phyloP scores from a whole-genome alignment of 1,140 invertebrate species.

The Achatina immaculata region DNA sequence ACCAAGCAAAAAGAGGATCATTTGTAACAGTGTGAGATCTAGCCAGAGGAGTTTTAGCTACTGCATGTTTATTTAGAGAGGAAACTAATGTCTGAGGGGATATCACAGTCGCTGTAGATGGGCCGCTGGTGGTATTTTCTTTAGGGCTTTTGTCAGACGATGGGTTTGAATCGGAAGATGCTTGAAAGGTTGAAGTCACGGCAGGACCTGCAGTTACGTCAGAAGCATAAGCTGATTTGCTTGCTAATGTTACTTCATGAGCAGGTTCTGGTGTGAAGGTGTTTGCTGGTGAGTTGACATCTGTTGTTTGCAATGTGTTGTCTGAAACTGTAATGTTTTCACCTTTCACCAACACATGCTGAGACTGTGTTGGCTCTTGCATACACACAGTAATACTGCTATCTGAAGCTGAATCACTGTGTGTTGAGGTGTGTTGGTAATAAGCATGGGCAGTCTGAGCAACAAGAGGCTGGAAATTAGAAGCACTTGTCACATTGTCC shows the following conservation, averaged over 20 bases:
- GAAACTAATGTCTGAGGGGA: background rate
- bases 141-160: background rate
- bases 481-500: background rate
- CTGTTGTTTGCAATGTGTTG: background rate
- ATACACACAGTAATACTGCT: too few relatives aligned
- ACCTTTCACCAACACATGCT: background rate
- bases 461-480: background rate
- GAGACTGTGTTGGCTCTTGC: background rate
- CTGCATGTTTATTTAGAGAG: background rate
- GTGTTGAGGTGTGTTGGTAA: background rate
- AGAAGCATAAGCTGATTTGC: background rate
- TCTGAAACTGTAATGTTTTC: background rate
- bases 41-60: background rate
- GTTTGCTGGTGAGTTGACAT: background rate
- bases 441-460: background rate
- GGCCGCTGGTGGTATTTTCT: background rate
- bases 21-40: background rate
- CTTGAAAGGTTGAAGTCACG: background rate
- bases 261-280: background rate
- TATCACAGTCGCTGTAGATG: background rate
- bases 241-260: background rate
- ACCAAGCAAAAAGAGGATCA: slow-evolving; percentile 5
- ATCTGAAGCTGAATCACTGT: too few relatives aligned
- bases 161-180: background rate
- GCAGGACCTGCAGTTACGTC: background rate